Conservation (phyloP, 1,140 invertebrate genomes). For the Cecropterus lyciades region DNA sequence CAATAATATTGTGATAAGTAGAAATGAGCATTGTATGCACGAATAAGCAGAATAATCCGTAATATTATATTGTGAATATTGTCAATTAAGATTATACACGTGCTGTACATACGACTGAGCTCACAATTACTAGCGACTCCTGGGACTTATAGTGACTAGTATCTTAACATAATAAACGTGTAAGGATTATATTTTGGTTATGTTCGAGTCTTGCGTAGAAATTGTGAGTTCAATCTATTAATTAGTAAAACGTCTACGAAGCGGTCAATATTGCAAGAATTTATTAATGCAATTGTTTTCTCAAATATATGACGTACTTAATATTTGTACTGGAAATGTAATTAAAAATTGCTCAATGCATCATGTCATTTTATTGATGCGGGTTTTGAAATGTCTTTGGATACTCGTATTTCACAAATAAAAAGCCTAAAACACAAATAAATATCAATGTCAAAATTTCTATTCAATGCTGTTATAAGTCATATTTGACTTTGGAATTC, state of each 20-base stretch:
- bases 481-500: too few relatives aligned
- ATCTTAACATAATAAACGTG: slow-evolving; percentile 15
- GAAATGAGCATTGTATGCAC: slow-evolving; percentile 66
- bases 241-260: slow-evolving; percentile 12
- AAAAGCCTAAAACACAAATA: too few relatives aligned
- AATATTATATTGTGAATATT: slow-evolving; percentile 64
- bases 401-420: too few relatives aligned
- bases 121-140: slow-evolving; percentile 34
- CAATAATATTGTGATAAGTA: slow-evolving; percentile 82
- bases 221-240: slow-evolving; percentile 41
- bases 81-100: slow-evolving; percentile 69
- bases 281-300: too few relatives aligned
- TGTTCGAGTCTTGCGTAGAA: slow-evolving; percentile 35
- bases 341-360: too few relatives aligned
- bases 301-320: too few relatives aligned
- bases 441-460: too few relatives aligned
- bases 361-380: too few relatives aligned
- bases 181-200: slow-evolving; percentile 27
- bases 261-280: slow-evolving; percentile 16
- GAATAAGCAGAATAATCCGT: slow-evolving; percentile 58
- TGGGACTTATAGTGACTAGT: slow-evolving; percentile 3
- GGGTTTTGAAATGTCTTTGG: too few relatives aligned
- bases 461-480: too few relatives aligned
- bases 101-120: slow-evolving; percentile 36
- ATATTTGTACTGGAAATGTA: too few relatives aligned